Conservation (phyloP, 1,140 invertebrate species). For the Pteromalus puparum region DNA sequence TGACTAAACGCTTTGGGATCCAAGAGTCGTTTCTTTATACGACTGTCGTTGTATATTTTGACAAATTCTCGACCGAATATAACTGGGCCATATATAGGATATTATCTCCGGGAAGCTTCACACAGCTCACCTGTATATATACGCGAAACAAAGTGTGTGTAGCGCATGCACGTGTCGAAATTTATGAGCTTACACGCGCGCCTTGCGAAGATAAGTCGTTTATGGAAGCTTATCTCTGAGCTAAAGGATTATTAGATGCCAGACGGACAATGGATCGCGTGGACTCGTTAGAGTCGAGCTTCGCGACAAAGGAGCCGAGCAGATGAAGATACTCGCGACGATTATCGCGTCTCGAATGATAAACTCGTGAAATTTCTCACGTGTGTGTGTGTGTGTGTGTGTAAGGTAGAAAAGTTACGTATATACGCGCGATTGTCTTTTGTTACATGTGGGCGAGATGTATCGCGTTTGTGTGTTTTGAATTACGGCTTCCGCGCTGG, state of each 20-base stretch:
- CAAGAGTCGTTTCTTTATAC: too few relatives aligned
- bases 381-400: neutral
- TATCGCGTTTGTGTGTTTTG: neutral
- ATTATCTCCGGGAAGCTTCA: neutral
- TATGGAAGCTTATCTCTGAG: conserved; percentile 28
- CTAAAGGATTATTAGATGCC: conserved; percentile 40
- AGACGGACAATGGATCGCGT: conserved; percentile 27
- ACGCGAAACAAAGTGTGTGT: too few relatives aligned
- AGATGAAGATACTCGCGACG: conserved; percentile 43
- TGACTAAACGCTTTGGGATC: too few relatives aligned
- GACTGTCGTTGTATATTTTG: too few relatives aligned
- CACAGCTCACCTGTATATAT: neutral
- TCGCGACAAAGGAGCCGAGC: neutral
- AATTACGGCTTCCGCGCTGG: neutral
- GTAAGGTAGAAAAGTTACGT: neutral
- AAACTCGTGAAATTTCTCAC: conserved; percentile 40
- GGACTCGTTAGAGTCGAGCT: neutral
- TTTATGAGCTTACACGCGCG: conserved; percentile 24
- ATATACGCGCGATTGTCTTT: neutral
- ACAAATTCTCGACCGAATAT: too few relatives aligned
- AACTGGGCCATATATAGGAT: too few relatives aligned
- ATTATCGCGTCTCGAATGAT: conserved; percentile 34
- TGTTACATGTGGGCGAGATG: neutral
- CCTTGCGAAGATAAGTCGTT: conserved; percentile 15
- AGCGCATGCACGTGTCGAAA: conserved; percentile 31